Evolutionary conservation across 1,140 invertebrate species (phyloP), one percentile per base, ranked within the genome.

Genomic region (Dolichoris vasculosae): DNA sequence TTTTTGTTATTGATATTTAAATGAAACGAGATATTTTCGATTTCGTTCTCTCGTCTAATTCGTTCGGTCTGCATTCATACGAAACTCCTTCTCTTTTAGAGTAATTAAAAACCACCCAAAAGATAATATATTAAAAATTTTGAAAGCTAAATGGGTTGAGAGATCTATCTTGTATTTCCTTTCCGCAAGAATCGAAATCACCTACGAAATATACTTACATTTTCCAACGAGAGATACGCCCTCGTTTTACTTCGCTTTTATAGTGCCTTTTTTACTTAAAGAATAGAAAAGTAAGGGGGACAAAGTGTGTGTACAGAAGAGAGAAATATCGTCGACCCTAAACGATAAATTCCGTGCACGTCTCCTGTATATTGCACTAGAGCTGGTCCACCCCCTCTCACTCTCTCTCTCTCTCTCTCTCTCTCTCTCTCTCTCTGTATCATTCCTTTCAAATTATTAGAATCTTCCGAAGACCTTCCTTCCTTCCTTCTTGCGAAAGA

Each of bases 381-480:
- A 71, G 63, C 63, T 79, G 38, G n/a, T 40, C 77, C 20, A 0
- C 75, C 7, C 23, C 23, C 9, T 8, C 43, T 35, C 59, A 15
- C 8, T 40, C 38, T 63, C 30, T 67, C 38, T 20, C 30, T 46
- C 32, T 48, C 15, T 38, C 59, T 46, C 26, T 46, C 59, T 46
- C 51, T 46, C 43, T 35, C 35, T 59, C 71, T 38, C 43, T 51
- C 75, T 35, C 63, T 75, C 83, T 73, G 78, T 85, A 85, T 85
- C 84, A 85, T 82, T 85, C 84, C 84, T 82, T 85, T 85, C 84
- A 85, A 85, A 87, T 82, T 87, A 87, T 78, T 73, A 82, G 86
- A 82, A 87, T 78, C 83, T 84, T 40, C 82, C 82, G 67, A 84
- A 86, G 78, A 84, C 59, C 81, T 78, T 86, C 35, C 81, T 51